These are phyloP conservation scores for Hexactinellida sp. DNA, from an alignment of 37 sponge, comb jelly and placozoan genomes.

Conservation along the genomic window DNA sequence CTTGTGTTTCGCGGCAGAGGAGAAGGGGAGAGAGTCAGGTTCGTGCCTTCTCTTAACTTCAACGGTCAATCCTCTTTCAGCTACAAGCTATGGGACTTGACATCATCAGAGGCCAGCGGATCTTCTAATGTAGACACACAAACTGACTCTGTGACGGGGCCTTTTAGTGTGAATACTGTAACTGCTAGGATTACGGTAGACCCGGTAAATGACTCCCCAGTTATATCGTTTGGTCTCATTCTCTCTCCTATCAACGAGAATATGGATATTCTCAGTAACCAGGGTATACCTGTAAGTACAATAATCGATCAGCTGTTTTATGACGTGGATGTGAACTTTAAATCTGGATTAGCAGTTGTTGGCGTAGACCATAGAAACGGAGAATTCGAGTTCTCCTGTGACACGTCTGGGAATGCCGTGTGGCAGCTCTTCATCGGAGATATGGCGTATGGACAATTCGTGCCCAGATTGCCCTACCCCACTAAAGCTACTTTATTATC, in stretches of 20 bases:
- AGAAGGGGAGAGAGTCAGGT: constrained; percentile 36
- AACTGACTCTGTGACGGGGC: constrained; percentile 38
- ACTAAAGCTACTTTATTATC: constrained; percentile 51
- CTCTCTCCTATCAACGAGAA: constrained; percentile 46
- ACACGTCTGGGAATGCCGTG: not conserved
- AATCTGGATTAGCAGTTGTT: constrained; percentile 41
- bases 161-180: constrained; percentile 46
- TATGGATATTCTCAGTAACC: not conserved
- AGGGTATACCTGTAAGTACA: constrained; percentile 22
- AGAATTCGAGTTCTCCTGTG: constrained; percentile 72
- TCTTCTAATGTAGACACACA: constrained; percentile 29
- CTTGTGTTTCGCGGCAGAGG: constrained; percentile 39
- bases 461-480: constrained; percentile 34
- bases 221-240: not conserved
- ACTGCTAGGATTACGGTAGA: constrained; percentile 49
- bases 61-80: constrained; percentile 41
- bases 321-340: constrained; percentile 40
- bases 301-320: constrained; percentile 2
- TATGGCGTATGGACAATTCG: constrained; percentile 40
- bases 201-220: constrained; percentile 71
- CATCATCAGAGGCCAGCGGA: constrained; percentile 40
- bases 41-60: constrained; percentile 48
- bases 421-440: constrained; percentile 52
- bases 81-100: constrained; percentile 73
- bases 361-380: constrained; percentile 50